Evolutionary conservation across 2,888 invertebrate genomes (phyloP).

Genomic region (Parnassius glacialis): DNA sequence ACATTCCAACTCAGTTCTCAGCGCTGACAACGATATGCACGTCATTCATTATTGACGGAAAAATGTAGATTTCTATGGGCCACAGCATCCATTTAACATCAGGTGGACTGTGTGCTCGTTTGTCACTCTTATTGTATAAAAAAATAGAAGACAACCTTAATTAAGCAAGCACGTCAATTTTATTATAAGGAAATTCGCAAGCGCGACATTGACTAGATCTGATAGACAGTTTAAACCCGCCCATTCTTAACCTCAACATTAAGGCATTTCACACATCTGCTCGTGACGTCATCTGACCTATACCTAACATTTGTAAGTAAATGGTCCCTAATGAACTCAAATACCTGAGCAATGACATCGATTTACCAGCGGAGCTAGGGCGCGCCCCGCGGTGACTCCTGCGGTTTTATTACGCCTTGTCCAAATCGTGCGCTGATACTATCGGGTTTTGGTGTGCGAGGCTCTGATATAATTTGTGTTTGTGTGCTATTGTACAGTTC

Average conservation of each 20-base stretch:
- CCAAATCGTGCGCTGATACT: conserved; percentile 1
- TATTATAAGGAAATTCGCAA: neutral
- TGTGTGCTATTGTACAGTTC: too few species aligned
- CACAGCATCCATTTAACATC: too few species aligned
- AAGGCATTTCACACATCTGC: neutral
- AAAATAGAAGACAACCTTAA: neutral
- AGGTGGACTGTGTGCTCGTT: too few species aligned
- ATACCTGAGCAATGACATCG: neutral
- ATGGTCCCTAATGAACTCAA: conserved; percentile 8
- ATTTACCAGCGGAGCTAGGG: conserved; percentile 6
- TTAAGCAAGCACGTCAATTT: neutral
- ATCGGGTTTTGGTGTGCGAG: neutral
- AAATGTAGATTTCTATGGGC: too few species aligned
- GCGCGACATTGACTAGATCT: neutral
- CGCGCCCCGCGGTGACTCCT: conserved; percentile 22
- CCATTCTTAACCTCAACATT: neutral
- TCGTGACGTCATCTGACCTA: conserved; percentile 10
- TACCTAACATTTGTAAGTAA: conserved; percentile 8
- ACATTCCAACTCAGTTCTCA: too few species aligned
- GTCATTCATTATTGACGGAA: too few species aligned
- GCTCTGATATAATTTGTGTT: neutral
- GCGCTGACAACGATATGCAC: too few species aligned
- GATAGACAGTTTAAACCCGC: neutral
- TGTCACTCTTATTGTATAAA: too few species aligned
- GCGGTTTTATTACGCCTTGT: conserved; percentile 6